Evolutionary conservation across 2,113 vertebrate species (phyloP).

Genomic region (Aphyosemion australe): DNA sequence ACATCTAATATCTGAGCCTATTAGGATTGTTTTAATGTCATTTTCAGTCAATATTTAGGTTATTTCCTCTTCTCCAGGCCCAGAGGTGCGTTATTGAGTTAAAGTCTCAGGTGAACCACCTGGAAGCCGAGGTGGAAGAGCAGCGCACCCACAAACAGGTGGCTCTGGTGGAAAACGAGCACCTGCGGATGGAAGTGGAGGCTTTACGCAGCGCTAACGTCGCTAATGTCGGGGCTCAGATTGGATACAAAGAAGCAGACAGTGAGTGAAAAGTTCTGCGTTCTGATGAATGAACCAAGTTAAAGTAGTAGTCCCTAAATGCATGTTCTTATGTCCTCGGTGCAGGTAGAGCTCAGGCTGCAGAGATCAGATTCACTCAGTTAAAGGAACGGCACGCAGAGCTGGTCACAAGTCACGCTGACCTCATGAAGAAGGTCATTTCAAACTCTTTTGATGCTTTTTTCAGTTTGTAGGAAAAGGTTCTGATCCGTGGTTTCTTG

Average conservation of each 20-base stretch:
- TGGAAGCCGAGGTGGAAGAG: conserved; percentile 91
- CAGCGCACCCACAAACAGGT: conserved; percentile 88
- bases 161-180: conserved; percentile 87
- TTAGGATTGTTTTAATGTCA: background rate
- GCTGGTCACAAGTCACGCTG: conserved; percentile 91
- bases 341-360: conserved; percentile 88
- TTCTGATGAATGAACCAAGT: background rate
- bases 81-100: conserved; percentile 80
- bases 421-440: conserved; percentile 90
- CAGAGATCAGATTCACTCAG: conserved; percentile 88
- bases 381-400: conserved; percentile 95
- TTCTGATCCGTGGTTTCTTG: background rate
- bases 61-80: conserved; percentile 68
- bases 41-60: background rate
- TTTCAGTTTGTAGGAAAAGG: background rate
- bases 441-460: too few species aligned
- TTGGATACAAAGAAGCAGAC: conserved; percentile 88
- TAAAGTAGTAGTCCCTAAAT: too few species aligned
- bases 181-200: conserved; percentile 88
- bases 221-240: conserved; percentile 86
- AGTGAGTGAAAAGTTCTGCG: conserved; percentile 74
- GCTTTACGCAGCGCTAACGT: conserved; percentile 81
- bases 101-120: conserved; percentile 78
- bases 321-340: background rate
- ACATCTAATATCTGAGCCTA: too few species aligned